phyloP scores from a whole-genome alignment of 2,113 vertebrate species.

The Vimba vimba region DNA sequence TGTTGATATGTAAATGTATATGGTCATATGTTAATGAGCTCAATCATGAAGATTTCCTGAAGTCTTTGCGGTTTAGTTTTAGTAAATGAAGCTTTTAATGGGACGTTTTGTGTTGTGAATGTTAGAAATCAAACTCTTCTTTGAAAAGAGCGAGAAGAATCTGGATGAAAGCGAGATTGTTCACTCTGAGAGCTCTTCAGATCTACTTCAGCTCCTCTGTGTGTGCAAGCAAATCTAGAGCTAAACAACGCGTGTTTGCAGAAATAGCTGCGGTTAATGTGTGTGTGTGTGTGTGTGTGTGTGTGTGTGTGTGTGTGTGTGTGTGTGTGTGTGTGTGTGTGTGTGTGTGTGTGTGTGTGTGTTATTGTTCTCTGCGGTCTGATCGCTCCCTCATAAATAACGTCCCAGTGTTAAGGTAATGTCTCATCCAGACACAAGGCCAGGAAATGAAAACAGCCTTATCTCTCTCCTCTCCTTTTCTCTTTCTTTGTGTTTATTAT shows the following conservation, averaged over 20 bases:
- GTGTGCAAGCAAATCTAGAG: background rate
- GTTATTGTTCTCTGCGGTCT: background rate
- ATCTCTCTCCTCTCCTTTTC: constrained; percentile 40
- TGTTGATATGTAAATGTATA: background rate
- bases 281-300: background rate
- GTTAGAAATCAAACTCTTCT: background rate
- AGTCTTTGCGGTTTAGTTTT: background rate
- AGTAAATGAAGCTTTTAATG: background rate
- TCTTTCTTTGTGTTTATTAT: constrained; percentile 29
- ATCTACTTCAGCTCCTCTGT: background rate
- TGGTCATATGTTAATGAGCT: background rate
- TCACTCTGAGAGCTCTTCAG: background rate
- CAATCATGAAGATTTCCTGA: background rate
- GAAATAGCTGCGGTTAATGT: background rate
- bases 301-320: background rate
- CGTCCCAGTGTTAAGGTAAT: background rate
- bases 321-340: too few relatives aligned
- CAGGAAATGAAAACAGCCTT: constrained; percentile 49
- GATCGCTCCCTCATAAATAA: constrained; percentile 22
- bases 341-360: background rate
- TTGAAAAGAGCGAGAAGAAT: background rate
- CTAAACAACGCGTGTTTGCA: background rate
- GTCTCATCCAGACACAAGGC: constrained; percentile 6
- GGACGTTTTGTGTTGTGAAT: background rate
- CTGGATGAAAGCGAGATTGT: background rate